Evolutionary conservation across 2,113 vertebrate genomes (phyloP).

Genomic region (Fregetta grallaria): DNA sequence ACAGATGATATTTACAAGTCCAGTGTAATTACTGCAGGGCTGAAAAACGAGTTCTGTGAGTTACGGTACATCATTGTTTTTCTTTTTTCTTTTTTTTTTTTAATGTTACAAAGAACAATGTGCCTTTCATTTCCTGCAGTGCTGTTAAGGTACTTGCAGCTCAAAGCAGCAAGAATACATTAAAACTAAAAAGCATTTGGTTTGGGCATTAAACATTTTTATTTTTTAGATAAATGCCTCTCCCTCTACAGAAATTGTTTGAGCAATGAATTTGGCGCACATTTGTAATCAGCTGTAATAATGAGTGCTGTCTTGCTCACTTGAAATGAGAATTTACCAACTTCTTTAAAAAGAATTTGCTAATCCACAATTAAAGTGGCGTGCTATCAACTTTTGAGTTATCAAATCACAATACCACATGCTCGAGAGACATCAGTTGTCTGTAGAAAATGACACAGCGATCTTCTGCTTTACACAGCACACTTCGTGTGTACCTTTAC

Average conservation of each 20-base stretch:
- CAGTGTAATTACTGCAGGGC: conserved; percentile 56
- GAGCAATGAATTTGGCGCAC: conserved; percentile 42
- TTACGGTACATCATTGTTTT: conserved; percentile 52
- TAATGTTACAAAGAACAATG: conserved; percentile 63
- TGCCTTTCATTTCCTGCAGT: conserved; percentile 61
- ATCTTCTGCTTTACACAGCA: neutral
- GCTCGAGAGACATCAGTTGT: neutral
- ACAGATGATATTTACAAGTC: conserved; percentile 62
- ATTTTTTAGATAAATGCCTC: conserved; percentile 58
- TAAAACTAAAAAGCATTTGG: conserved; percentile 52
- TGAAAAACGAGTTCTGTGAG: conserved; percentile 67
- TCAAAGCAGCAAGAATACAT: conserved; percentile 59
- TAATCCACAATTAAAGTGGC: conserved; percentile 39
- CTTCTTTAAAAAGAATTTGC: conserved; percentile 48
- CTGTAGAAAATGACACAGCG: conserved; percentile 47
- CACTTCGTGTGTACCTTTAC: conserved; percentile 8
- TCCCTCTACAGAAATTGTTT: conserved; percentile 41
- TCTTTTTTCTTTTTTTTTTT: neutral
- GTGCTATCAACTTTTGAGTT: neutral
- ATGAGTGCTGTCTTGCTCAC: conserved; percentile 31
- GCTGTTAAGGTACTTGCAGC: conserved; percentile 52
- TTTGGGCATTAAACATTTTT: conserved; percentile 41
- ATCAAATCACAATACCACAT: neutral
- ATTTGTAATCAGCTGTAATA: conserved; percentile 54
- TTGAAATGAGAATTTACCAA: conserved; percentile 57